phyloP scores from a whole-genome alignment of 1,140 invertebrate species.

The Phocides pigmalion region DNA sequence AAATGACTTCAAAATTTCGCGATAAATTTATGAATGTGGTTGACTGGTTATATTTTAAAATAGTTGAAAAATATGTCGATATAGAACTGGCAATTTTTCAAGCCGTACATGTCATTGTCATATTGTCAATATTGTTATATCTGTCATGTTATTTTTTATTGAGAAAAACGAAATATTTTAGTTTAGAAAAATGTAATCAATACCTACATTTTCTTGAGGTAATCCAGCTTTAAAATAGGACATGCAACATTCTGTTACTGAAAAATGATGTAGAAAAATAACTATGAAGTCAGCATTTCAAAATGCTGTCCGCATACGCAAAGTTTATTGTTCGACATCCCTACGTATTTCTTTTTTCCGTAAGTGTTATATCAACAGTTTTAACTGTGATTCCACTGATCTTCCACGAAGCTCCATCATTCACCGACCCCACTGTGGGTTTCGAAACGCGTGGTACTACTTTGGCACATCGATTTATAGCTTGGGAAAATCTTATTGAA shows the following conservation, averaged over 20 bases:
- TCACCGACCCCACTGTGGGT: constrained; percentile 91
- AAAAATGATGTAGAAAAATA: constrained; percentile 58
- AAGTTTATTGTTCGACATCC: constrained; percentile 90
- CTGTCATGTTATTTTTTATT: constrained; percentile 2
- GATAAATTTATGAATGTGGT: no score
- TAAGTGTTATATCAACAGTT: constrained; percentile 87
- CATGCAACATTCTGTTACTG: neutral
- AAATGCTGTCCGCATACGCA: constrained; percentile 85
- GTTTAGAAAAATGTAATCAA: constrained; percentile 43
- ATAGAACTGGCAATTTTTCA: no score
- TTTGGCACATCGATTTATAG: constrained; percentile 89
- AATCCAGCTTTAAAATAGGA: constrained; percentile 26
- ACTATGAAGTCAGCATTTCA: constrained; percentile 52
- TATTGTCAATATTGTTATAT: neutral
- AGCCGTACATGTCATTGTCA: neutral
- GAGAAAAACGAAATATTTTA: neutral
- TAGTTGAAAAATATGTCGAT: no score
- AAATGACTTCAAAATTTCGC: no score
- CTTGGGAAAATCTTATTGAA: constrained; percentile 93
- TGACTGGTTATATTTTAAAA: no score
- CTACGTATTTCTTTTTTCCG: constrained; percentile 87
- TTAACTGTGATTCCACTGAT: constrained; percentile 89
- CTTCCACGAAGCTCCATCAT: constrained; percentile 88
- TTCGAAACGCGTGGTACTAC: constrained; percentile 95
- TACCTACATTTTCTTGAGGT: constrained; percentile 6